Conservation (phyloP, 2,113 vertebrate species). For the Dipodomys merriami region DNA sequence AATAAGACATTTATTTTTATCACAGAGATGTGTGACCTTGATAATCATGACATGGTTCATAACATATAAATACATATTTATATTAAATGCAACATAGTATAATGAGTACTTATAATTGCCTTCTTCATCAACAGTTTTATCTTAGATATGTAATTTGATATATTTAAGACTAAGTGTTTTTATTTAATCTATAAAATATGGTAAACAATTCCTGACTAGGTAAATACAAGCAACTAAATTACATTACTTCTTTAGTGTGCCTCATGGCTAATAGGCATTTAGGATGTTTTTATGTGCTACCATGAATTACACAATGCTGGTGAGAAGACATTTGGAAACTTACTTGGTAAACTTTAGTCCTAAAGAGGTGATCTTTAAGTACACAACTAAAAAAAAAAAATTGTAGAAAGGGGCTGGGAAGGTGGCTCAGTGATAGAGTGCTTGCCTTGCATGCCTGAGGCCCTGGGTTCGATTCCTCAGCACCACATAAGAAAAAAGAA, state of each 20-base stretch:
- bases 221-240: not conserved
- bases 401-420: not conserved
- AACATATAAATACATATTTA: not conserved
- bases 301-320: not conserved
- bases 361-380: not conserved
- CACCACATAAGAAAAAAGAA: not conserved
- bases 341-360: not conserved
- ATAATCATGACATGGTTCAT: not conserved
- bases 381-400: not conserved
- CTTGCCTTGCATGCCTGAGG: no score
- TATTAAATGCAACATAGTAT: not conserved
- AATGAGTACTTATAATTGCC: not conserved
- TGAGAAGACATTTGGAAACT: not conserved
- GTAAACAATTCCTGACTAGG: not conserved
- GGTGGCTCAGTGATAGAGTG: no score
- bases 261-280: not conserved
- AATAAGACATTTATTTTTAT: not conserved
- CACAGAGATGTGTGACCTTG: not conserved
- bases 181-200: not conserved
- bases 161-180: not conserved
- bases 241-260: not conserved
- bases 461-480: no score
- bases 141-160: not conserved
- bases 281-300: not conserved
- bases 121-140: not conserved